These are phyloP conservation scores for Lutjanus argentimaculatus DNA, from an alignment of 2,797 vertebrate genomes.

Conservation along the genomic window DNA sequence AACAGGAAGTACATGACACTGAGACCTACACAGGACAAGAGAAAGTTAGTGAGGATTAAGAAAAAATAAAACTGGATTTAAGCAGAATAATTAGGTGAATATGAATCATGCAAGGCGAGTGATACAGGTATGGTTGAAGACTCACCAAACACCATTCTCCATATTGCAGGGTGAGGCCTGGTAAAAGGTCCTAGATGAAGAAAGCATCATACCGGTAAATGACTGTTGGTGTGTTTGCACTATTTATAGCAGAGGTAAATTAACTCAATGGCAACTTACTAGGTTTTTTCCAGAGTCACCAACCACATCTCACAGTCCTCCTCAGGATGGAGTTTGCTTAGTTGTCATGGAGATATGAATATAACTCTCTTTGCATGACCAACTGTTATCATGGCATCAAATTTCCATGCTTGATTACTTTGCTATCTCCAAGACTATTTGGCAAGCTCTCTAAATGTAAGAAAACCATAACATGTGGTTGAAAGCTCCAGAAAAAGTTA, in stretches of 20 bases:
- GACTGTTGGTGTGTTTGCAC: background rate
- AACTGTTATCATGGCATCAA: background rate
- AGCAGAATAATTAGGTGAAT: background rate
- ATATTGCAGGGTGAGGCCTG: constrained; percentile 93
- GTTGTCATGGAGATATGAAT: too few relatives aligned
- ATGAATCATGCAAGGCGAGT: background rate
- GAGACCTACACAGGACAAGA: constrained; percentile 85
- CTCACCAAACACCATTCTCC: constrained; percentile 98
- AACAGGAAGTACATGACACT: constrained; percentile 98
- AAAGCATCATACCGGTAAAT: constrained; percentile 5
- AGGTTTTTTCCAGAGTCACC: background rate
- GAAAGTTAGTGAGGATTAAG: background rate
- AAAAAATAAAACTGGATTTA: background rate
- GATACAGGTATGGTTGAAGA: background rate
- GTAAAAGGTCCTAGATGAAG: constrained; percentile 90
- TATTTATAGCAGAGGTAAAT: background rate
- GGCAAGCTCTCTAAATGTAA: background rate
- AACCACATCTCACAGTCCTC: background rate
- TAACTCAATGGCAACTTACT: background rate
- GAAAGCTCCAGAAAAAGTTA: background rate
- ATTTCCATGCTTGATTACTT: background rate
- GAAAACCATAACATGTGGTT: background rate
- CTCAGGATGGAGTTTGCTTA: background rate
- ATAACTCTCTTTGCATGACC: background rate
- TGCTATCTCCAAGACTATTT: background rate